Evolutionary conservation across 2,888 invertebrate genomes (phyloP), one percentile per base, ranked within the genome.

Genomic region (Hyalella azteca): DNA sequence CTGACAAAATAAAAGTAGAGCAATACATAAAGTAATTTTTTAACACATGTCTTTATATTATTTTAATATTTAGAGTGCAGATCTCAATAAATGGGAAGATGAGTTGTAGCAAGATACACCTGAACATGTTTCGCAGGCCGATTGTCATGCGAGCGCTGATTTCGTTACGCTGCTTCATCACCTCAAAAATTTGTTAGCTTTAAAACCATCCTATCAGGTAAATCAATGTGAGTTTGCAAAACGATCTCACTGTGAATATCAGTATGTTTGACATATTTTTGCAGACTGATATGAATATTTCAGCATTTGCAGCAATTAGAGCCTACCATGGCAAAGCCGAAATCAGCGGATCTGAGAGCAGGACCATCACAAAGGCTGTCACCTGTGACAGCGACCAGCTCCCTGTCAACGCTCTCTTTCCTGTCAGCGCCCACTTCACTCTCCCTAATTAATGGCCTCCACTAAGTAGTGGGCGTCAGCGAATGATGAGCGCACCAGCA

Each of bases 121-220:
- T 93, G 90, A 99, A 95, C 87, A 99, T 95, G 90, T 99, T 98
- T 86, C 99, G 91, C 90, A 99, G 98, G 85, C 98, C 98, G 90
- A 99, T 99, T 87, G 99, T 99, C 91, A 99, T 99, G 87, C 99
- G 92, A 85, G 98, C 98, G 90, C 99, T 99, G 89, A 99, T 96
- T 91, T 99, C 99, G 91, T 99, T 99, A 91, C 98, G 99, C 85
- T 99, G 91, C 19, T 99, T 99, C 99, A 99, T 99, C 96, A 99
- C n/a, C n/a, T n/a, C n/a, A n/a, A n/a, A n/a, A n/a, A n/a, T n/a
- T n/a, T n/a, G n/a, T n/a, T n/a, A n/a, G n/a, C n/a, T n/a, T n/a
- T n/a, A n/a, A n/a, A n/a, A n/a, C n/a, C n/a, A n/a, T n/a, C n/a
- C n/a, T n/a, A n/a, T n/a, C n/a, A n/a, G n/a, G n/a, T n/a, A n/a